Evolutionary conservation across 2,888 invertebrate genomes (phyloP), one percentile per base, ranked within the genome.

Genomic region (Pristionchus exspectatus): DNA sequence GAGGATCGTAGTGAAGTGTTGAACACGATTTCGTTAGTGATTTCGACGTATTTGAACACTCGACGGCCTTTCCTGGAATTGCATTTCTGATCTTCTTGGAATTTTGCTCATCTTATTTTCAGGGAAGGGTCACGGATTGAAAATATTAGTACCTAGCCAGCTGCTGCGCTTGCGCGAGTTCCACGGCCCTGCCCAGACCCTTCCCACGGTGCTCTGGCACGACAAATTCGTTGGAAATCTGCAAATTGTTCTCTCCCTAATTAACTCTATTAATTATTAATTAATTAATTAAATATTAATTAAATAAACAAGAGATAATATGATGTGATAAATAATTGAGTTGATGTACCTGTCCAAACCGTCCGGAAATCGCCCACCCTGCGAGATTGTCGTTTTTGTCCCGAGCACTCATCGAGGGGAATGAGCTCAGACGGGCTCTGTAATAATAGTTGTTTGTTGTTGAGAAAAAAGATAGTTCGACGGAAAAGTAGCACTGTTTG

Each of bases 151-250:
- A 72, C 72, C 72, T 72, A 2, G 33, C 33, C 33, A 72, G 30
- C 33, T 30, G 16, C 33, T 72, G 30, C 5, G 72, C 72, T 14
- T 27, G 72, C 18, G 33, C 72, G 2, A 72, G 33, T 18, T 72
- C 72, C 30, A 72, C 30, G 1, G 72, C 72, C 33, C 33, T 72
- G 5, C 33, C 72, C 30, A 72, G 72, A 1, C 72, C 72, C 14
- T 33, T 72, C 18, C 72, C 72, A 2, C 72, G 30, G 72, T 72
- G 72, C 12, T 72, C 72, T 12, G 33, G 72, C 16, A 72, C 18
- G 33, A 72, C 72, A 14, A 72, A 72, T 27, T 72, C 72, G 33
- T 72, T 72, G 30, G 72, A 72, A 30, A 72, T 72, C 72, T 72
- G 33, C 16, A 72, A 56, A 3, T 24, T 59, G 38, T 59, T 59